These are phyloP conservation scores for Lethenteron camtschaticum DNA, from an alignment of 2,113 vertebrate species.

Conservation along the genomic window DNA sequence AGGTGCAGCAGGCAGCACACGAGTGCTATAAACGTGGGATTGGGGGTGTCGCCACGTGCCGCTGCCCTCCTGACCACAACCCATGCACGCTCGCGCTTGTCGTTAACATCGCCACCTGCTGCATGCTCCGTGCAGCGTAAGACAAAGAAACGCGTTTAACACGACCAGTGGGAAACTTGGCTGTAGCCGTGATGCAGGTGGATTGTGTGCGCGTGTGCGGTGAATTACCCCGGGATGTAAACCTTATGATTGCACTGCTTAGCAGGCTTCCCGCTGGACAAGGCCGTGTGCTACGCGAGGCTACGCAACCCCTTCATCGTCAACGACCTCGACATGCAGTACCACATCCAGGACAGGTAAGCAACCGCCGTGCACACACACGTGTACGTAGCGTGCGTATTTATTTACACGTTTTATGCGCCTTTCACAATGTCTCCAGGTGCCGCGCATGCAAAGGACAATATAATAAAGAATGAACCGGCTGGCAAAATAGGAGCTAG, in stretches of 20 bases:
- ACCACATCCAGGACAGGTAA: slow-evolving; percentile 94
- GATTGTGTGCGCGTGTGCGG: not conserved
- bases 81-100: no score
- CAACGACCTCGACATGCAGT: slow-evolving; percentile 95
- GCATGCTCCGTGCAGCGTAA: no score
- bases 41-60: no score
- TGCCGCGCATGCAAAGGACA: no score
- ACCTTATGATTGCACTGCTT: slow-evolving; percentile 1
- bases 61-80: no score
- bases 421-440: not conserved
- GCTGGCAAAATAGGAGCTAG: no score
- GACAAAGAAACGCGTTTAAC: no score
- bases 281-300: slow-evolving; percentile 81
- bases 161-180: not conserved
- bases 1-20: no score
- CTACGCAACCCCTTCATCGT: slow-evolving; percentile 79
- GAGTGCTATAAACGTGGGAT: no score
- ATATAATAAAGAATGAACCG: no score
- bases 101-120: no score
- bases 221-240: not conserved
- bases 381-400: not conserved
- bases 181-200: not conserved
- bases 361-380: slow-evolving; percentile 4
- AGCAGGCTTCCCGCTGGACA: slow-evolving; percentile 81
- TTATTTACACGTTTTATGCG: not conserved